Evolutionary conservation across 2,113 vertebrate species (phyloP), one percentile per base, ranked within the genome.

Genomic region (Phylloscopus trochiloides): DNA sequence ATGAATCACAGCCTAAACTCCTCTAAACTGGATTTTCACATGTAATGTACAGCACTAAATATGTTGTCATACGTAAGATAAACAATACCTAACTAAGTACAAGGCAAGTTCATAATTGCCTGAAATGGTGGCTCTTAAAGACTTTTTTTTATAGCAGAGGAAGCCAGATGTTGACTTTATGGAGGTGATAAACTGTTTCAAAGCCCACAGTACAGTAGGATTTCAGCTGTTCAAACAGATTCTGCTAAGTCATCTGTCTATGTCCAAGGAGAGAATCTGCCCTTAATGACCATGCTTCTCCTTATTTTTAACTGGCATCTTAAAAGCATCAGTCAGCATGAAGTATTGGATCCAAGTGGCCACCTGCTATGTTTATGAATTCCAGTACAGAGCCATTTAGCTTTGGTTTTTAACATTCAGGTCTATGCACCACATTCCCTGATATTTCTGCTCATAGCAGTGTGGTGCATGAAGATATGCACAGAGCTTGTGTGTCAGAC

Each of bases 221-320:
- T 88, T 92, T 86, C 75, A 90, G 51, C 38, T 76, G 43, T 81
- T 80, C 59, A 51, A 34, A 70, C 47, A 83, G 75, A 90, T 77
- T 81, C 55, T 92, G 54, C 58, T 80, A 90, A 86, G 72, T 88
- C 80, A 92, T 70, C 47, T 76, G 24, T 40, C 17, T 70, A 42
- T 12, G 32, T 71, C 59, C 82, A 84, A 66, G 38, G 75, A 86
- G 62, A 73, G 19, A 90, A 77, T n/a, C 47, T 80, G 51, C 63
- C 43, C 52, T 88, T 77, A 86, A 86, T 71, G 51, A 70, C 29
- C 75, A 57, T 32, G 43, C 18, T 88, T 84, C 62, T 86, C 32
- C 45, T 76, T 93, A 47, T 73, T 90, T 93, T 92, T 77, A 95
- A 88, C 34, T 52, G 59, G 26, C 19, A 96, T 55, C 19, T 84